Conservation (phyloP, 2,797 vertebrate genomes). For the Aldrovandia affinis region DNA sequence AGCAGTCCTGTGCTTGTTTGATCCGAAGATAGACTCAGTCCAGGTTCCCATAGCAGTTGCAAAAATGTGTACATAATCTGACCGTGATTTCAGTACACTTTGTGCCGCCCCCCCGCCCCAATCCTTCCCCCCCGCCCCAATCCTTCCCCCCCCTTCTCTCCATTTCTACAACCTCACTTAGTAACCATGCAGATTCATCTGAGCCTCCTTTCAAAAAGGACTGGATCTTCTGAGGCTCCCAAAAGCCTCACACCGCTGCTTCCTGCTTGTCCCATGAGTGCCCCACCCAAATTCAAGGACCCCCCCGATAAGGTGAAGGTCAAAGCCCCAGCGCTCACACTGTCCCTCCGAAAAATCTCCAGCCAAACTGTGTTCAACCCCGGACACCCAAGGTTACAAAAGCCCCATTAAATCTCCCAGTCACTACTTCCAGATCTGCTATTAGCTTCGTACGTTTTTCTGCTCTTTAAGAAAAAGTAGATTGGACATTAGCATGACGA, state of each 20-base stretch:
- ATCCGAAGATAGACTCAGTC: slow-evolving; percentile 9
- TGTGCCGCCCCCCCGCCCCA: slow-evolving; percentile 32
- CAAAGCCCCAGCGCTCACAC: slow-evolving; percentile 68
- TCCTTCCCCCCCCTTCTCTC: slow-evolving; percentile 40
- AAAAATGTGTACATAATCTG: slow-evolving; percentile 34
- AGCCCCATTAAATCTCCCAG: slow-evolving; percentile 81
- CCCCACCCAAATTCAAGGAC: slow-evolving; percentile 65
- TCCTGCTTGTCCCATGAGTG: slow-evolving; percentile 55
- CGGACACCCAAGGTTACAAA: slow-evolving; percentile 76
- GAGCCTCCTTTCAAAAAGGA: slow-evolving; percentile 69
- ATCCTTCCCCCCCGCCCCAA: slow-evolving; percentile 39
- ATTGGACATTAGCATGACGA: neutral
- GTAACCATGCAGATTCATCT: slow-evolving; percentile 82
- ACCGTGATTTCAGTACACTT: slow-evolving; percentile 50
- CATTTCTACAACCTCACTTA: slow-evolving; percentile 65
- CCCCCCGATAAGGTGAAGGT: slow-evolving; percentile 53
- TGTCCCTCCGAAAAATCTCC: slow-evolving; percentile 74
- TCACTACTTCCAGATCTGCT: slow-evolving; percentile 85
- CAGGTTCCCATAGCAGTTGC: neutral
- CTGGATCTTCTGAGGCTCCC: slow-evolving; percentile 60
- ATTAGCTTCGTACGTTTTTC: slow-evolving; percentile 48
- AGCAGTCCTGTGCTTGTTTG: slow-evolving; percentile 33
- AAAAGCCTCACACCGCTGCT: slow-evolving; percentile 61
- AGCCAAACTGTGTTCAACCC: slow-evolving; percentile 61
- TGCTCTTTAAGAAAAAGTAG: neutral